Evolutionary conservation across 1,140 invertebrate genomes (phyloP).

Genomic region (Aphelenchoides fujianensis): DNA sequence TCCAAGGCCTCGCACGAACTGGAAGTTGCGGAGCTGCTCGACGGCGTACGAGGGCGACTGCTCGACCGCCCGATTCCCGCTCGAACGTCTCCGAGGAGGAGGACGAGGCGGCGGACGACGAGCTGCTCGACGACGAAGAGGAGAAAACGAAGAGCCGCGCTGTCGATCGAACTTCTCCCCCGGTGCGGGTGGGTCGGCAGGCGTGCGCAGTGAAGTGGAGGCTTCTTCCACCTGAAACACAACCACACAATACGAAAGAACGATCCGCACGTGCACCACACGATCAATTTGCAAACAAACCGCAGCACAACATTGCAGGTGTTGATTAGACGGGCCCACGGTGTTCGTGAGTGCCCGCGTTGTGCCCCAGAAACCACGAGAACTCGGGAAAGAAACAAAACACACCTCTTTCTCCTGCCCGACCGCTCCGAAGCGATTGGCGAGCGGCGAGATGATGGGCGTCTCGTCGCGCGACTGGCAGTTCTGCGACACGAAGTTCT

Average conservation of each 20-base stretch:
- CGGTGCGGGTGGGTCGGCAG: no score
- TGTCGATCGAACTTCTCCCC: background rate
- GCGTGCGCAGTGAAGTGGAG: no score
- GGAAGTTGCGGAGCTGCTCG: no score
- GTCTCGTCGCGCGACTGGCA: conserved; percentile 4
- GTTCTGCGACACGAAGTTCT: conserved; percentile 18
- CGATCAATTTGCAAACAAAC: background rate
- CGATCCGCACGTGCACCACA: no score
- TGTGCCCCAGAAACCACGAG: no score
- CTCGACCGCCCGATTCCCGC: no score
- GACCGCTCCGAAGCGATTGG: background rate
- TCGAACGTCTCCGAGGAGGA: conserved; percentile 1
- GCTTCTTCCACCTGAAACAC: conserved; percentile 7
- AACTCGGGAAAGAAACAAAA: no score
- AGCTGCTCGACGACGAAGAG: conserved; percentile 7
- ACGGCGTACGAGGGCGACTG: no score
- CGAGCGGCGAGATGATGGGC: conserved; percentile 11
- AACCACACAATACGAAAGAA: conserved; percentile 10
- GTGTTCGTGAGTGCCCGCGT: no score
- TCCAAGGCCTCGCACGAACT: background rate
- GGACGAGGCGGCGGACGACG: conserved; percentile 6
- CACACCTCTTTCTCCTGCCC: background rate
- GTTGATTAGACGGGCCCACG: no score
- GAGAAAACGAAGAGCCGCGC: background rate
- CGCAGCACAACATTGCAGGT: background rate